Evolutionary conservation across 2,888 invertebrate species (phyloP).

Genomic region (Hoplodrina blanda): DNA sequence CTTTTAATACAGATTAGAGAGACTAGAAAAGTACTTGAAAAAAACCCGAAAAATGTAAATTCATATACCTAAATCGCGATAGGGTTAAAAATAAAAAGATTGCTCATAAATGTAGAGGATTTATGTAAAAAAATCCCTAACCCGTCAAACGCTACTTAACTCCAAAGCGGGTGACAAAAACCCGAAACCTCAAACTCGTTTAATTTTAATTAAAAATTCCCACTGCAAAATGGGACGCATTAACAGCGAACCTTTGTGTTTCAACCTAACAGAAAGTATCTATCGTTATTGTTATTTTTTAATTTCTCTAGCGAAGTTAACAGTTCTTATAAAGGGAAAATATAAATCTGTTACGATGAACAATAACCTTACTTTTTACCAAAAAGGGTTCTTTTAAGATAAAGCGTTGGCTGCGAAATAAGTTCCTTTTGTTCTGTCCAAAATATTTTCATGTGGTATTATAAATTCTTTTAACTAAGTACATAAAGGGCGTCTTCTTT

Average conservation of each 20-base stretch:
- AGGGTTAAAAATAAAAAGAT: constrained; percentile 21
- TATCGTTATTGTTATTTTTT: constrained; percentile 72
- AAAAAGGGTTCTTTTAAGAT: constrained; percentile 65
- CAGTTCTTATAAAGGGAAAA: constrained; percentile 64
- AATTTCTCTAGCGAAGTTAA: constrained; percentile 66
- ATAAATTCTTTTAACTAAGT: constrained; percentile 9
- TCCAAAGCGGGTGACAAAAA: constrained; percentile 64
- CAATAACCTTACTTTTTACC: constrained; percentile 65
- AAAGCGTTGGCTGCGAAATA: constrained; percentile 49
- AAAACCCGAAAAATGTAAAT: no score
- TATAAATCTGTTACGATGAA: constrained; percentile 64
- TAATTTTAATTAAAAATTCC: constrained; percentile 72
- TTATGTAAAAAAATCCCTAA: constrained; percentile 44
- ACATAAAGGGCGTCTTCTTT: not conserved
- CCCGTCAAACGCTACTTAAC: constrained; percentile 55
- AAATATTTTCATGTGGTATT: constrained; percentile 44
- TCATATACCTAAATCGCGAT: not conserved
- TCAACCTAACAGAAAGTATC: constrained; percentile 59
- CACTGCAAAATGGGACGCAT: constrained; percentile 67
- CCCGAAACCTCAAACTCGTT: constrained; percentile 64
- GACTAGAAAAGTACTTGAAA: no score
- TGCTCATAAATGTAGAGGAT: constrained; percentile 30
- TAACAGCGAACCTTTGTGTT: constrained; percentile 70
- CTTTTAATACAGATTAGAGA: no score
- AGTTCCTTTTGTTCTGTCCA: constrained; percentile 48